Evolutionary conservation across 2,888 invertebrate genomes (phyloP), one percentile per base, ranked within the genome.

Genomic region (Eilema caniola): DNA sequence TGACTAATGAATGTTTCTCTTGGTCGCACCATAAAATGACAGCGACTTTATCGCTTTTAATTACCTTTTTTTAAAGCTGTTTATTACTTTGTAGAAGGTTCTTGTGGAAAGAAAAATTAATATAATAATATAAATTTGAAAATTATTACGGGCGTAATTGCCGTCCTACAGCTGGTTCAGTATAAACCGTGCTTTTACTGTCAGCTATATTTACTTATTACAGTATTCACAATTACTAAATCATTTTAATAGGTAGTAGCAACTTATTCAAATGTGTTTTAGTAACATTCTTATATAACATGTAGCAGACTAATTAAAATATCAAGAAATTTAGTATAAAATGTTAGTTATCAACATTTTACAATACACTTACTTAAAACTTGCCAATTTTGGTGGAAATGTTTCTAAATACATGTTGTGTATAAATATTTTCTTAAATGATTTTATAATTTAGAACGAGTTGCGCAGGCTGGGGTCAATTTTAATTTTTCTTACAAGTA

Each of bases 401-500:
- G n/a, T 53, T 53, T 53, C 41, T 16, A 62, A 41, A 41, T 62
- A 62, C 25, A 25, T 20, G 14, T 62, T 25, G 41, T 62, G 41
- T 25, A 62, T 41, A 41, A 41, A 41, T 11, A 41, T 62, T 25
- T 41, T 62, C 41, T 62, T 41, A 62, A 41, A 41, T 41, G 1
- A 41, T 28, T 53, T 53, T 28, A 28, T 64, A 47, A 64, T n/a
- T 64, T n/a, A n/a, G n/a, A 14, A n/a, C 41, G 28, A 53, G 47
- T 64, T 64, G 64, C 24, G 59, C 33, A 41, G 59, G 33, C n/a
- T 41, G 37, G 37, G 59, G 59, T 66, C 28, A 61, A 20, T 47
- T 41, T 61, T 31, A 61, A 31, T 28, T 67, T 67, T 28, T 53
- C 31, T 28, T 61, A 23, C 53, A 67, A 53, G 67, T 47, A 31